Percentiles rank a stretch among this genome's conserved stretches.
These are phyloP conservation scores for Drosophila pegasa DNA, from an alignment of 2,888 invertebrate species.

Conservation along the genomic window DNA sequence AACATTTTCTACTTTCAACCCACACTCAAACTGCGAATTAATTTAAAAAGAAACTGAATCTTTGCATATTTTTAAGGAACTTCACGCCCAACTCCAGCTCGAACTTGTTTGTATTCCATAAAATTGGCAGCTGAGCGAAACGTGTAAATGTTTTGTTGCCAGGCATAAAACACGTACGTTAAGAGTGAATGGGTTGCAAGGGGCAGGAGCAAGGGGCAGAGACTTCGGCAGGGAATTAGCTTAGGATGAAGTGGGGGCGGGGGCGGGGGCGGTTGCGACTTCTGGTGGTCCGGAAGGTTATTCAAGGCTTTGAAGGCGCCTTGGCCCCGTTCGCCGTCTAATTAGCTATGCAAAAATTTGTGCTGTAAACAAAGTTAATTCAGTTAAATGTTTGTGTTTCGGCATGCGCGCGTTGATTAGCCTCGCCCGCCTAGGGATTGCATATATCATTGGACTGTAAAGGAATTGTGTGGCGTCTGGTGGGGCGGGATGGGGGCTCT, in stretches of 20 bases:
- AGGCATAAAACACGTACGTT: conserved; percentile 17
- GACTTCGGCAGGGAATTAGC: conserved; percentile 41
- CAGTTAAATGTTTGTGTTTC: conserved; percentile 77
- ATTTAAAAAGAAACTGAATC: background rate
- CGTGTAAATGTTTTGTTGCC: conserved; percentile 18
- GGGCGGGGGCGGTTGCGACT: too few species aligned
- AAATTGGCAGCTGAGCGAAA: conserved; percentile 15
- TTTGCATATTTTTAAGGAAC: background rate
- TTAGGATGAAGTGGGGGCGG: conserved; percentile 31
- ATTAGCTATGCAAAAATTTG: conserved; percentile 76
- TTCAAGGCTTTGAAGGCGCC: conserved; percentile 15
- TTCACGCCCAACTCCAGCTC: background rate
- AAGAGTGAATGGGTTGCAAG: conserved; percentile 5
- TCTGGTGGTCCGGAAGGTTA: conserved; percentile 32
- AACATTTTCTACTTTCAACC: too few species aligned
- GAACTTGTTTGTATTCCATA: conserved; percentile 1
- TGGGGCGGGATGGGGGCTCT: background rate
- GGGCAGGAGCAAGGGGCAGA: background rate
- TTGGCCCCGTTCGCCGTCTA: conserved; percentile 46
- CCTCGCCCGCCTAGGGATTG: conserved; percentile 32
- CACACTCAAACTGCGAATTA: background rate
- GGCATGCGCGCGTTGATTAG: conserved; percentile 72
- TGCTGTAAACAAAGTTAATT: conserved; percentile 75
- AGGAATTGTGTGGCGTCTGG: background rate
- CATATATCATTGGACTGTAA: conserved; percentile 45